A percentile compares a stretch with the other conserved stretches of the same genome.
Evolutionary conservation across 1,140 invertebrate species (phyloP).

Genomic region (Drosophila cardini): DNA sequence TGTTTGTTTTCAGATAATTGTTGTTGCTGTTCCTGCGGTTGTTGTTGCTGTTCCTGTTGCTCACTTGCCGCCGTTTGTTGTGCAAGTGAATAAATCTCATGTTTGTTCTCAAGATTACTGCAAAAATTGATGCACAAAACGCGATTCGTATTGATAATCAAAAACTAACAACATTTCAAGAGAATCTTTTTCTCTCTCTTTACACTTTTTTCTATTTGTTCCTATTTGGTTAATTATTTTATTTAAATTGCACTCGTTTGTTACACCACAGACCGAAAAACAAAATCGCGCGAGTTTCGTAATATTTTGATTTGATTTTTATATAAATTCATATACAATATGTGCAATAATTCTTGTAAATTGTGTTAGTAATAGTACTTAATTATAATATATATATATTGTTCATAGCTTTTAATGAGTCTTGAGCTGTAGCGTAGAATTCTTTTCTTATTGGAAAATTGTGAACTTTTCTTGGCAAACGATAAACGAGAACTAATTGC

Average conservation of each 20-base stretch:
- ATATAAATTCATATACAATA: slow-evolving; percentile 15
- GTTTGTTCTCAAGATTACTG: slow-evolving; percentile 94
- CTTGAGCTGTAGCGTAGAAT: slow-evolving; percentile 1
- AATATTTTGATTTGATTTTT: slow-evolving; percentile 11
- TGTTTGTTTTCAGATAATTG: slow-evolving; percentile 46
- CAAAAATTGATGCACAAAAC: slow-evolving; percentile 85
- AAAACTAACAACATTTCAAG: slow-evolving; percentile 24
- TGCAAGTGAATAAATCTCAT: slow-evolving; percentile 93
- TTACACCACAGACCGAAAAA: slow-evolving; percentile 66
- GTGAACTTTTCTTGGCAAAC: slow-evolving; percentile 11
- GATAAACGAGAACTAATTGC: slow-evolving; percentile 17
- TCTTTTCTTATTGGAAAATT: slow-evolving; percentile 7
- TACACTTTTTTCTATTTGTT: background rate
- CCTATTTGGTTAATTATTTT: slow-evolving; percentile 1
- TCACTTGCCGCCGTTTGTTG: slow-evolving; percentile 86
- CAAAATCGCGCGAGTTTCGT: slow-evolving; percentile 54
- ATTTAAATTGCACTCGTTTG: slow-evolving; percentile 70
- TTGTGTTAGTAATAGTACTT: slow-evolving; percentile 2
- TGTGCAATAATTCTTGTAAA: slow-evolving; percentile 13
- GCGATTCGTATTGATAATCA: slow-evolving; percentile 64
- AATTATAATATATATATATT: background rate
- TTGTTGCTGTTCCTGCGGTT: slow-evolving; percentile 40
- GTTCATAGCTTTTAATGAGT: slow-evolving; percentile 31
- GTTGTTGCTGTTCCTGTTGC: slow-evolving; percentile 58
- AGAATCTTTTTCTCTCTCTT: slow-evolving; percentile 11